phyloP scores from a whole-genome alignment of 2,797 vertebrate species.

The Chlorospingus semifuscus region DNA sequence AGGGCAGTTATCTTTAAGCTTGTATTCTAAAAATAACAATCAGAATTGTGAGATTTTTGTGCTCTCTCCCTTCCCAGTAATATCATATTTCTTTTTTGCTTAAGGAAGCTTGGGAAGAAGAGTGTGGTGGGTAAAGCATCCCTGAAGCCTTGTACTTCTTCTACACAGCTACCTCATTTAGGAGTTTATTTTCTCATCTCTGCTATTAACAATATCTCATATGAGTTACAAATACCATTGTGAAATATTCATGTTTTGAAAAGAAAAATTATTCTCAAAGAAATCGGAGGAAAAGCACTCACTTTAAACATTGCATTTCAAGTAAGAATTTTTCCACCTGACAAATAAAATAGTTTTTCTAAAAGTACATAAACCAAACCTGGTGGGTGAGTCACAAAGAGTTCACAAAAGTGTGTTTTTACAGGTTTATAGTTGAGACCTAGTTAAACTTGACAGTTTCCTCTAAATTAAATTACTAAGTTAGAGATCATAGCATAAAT shows the following conservation, averaged over 20 bases:
- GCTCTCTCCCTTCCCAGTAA: not conserved
- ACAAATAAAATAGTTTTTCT: not conserved
- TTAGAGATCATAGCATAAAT: not conserved
- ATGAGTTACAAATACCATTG: not conserved
- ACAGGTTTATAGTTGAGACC: not conserved
- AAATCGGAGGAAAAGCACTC: not conserved
- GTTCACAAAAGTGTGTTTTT: not conserved
- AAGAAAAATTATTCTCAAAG: not conserved
- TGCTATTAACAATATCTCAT: not conserved
- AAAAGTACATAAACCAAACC: not conserved
- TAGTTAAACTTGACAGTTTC: not conserved
- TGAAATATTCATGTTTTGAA: not conserved
- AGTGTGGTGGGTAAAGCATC: not conserved
- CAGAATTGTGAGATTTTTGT: not conserved
- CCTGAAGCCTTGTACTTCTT: not conserved
- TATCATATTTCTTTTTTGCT: not conserved
- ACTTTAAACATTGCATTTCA: not conserved
- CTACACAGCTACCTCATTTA: not conserved
- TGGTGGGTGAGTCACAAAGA: not conserved
- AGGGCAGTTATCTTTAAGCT: not conserved
- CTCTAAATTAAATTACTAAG: not conserved
- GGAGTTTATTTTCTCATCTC: not conserved
- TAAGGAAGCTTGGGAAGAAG: not conserved
- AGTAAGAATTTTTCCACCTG: not conserved
- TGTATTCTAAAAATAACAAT: not conserved